phyloP scores from a whole-genome alignment of 2,113 vertebrate species.

The Atlantisia rogersi region DNA sequence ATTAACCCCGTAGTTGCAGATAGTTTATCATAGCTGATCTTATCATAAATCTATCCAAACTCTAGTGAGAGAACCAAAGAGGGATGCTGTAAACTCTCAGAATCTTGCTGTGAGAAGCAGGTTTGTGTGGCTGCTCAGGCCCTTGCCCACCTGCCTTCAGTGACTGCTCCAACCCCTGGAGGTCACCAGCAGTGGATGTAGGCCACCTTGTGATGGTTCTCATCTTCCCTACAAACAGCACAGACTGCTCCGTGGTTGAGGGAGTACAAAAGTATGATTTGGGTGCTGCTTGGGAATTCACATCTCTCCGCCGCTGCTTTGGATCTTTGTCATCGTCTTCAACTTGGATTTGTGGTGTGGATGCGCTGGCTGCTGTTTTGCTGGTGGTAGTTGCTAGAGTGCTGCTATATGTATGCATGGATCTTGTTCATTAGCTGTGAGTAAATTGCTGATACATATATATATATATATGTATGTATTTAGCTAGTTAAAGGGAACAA shows the following conservation, averaged over 20 bases:
- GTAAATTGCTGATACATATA: not conserved
- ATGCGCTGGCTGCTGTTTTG: fast-evolving
- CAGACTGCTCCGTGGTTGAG: fast-evolving
- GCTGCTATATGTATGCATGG: not conserved
- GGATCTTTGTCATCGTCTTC: not conserved
- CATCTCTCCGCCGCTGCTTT: not conserved
- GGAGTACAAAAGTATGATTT: not conserved
- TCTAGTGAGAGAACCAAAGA: not conserved
- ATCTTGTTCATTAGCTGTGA: not conserved
- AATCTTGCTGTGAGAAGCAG: not conserved
- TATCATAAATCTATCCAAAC: not conserved
- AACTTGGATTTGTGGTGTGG: not conserved
- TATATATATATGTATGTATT: not conserved
- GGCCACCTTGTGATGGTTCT: not conserved
- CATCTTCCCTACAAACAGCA: not conserved
- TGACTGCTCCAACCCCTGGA: not conserved
- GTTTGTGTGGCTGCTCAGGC: not conserved
- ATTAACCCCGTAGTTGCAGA: not conserved
- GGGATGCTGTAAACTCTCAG: not conserved
- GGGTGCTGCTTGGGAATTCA: not conserved
- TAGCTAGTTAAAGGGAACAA: not conserved
- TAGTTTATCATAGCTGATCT: not conserved
- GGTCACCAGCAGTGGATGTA: not conserved
- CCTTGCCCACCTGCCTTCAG: not conserved
- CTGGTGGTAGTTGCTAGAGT: not conserved